Evolutionary conservation across 2,113 vertebrate genomes (phyloP).

Genomic region (Ariopsis seemanni): DNA sequence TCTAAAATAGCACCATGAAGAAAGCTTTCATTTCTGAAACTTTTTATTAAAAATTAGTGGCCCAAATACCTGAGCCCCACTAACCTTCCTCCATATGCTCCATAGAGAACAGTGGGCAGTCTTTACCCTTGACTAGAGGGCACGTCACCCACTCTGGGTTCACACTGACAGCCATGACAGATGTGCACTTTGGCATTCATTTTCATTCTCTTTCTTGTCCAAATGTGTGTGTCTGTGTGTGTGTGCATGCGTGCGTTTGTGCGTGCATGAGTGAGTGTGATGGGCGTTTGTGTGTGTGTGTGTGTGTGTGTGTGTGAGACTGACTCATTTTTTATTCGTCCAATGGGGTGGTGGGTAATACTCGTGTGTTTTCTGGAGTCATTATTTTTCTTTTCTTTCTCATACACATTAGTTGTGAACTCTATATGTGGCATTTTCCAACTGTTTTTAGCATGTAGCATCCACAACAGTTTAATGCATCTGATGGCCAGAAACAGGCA

Average conservation of each 20-base stretch:
- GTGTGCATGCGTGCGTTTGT: constrained; percentile 7
- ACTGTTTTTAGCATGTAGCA: not conserved
- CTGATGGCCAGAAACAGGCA: constrained; percentile 7
- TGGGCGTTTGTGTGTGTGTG: too few relatives aligned
- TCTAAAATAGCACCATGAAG: not conserved
- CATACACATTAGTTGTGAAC: not conserved
- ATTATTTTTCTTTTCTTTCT: constrained; percentile 60
- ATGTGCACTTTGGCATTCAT: constrained; percentile 85
- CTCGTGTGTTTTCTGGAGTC: constrained; percentile 61
- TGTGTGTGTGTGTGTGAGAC: not conserved
- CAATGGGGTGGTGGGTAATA: constrained; percentile 9
- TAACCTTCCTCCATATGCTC: not conserved
- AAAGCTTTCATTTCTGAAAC: not conserved
- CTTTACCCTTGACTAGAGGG: constrained; percentile 82
- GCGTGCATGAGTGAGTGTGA: not conserved
- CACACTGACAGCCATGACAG: constrained; percentile 83
- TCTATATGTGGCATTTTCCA: not conserved
- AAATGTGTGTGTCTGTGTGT: constrained; percentile 8
- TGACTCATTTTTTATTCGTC: constrained; percentile 29
- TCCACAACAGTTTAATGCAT: not conserved
- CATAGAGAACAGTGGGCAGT: constrained; percentile 72
- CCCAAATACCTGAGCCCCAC: not conserved
- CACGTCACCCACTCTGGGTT: constrained; percentile 74
- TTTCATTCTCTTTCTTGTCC: constrained; percentile 58
- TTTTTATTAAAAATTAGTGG: not conserved